Percentiles rank a stretch among this genome's conserved stretches.
phyloP scores from a whole-genome alignment of 2,888 invertebrate genomes.

The Epistrophe grossulariae region DNA sequence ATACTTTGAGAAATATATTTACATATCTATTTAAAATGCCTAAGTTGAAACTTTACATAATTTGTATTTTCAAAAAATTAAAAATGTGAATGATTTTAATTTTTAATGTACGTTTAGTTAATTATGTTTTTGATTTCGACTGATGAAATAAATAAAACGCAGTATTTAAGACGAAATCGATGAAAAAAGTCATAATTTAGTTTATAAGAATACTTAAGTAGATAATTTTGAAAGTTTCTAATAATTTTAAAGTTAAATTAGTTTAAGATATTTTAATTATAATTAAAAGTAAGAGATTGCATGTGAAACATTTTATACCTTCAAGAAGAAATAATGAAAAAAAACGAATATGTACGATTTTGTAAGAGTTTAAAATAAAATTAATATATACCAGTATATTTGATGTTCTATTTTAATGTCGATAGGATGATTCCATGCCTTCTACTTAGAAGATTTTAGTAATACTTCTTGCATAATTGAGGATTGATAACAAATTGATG shows the following conservation, averaged over 20 bases:
- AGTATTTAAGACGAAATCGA: conserved; percentile 40
- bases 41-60: conserved; percentile 11
- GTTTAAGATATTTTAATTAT: conserved; percentile 42
- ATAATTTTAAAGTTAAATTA: conserved; percentile 41
- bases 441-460: too few species aligned
- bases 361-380: conserved; percentile 40
- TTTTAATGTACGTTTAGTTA: neutral
- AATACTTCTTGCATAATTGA: too few species aligned
- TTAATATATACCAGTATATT: conserved; percentile 28
- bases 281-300: conserved; percentile 32
- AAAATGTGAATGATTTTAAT: conserved; percentile 48
- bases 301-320: conserved; percentile 31
- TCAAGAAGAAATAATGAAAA: neutral
- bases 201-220: conserved; percentile 51
- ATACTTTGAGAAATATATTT: conserved; percentile 85
- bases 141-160: conserved; percentile 4
- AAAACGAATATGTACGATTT: neutral
- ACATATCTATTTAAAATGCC: neutral
- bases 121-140: conserved; percentile 26
- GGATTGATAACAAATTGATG: too few species aligned
- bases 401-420: neutral
- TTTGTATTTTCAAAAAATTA: conserved; percentile 12
- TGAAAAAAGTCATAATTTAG: conserved; percentile 67
- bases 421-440: too few species aligned
- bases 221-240: conserved; percentile 66